A percentile compares a stretch with the other conserved stretches of the same genome.
Evolutionary conservation across 2,888 invertebrate genomes (phyloP).

Genomic region (Plemyria rubiginata): DNA sequence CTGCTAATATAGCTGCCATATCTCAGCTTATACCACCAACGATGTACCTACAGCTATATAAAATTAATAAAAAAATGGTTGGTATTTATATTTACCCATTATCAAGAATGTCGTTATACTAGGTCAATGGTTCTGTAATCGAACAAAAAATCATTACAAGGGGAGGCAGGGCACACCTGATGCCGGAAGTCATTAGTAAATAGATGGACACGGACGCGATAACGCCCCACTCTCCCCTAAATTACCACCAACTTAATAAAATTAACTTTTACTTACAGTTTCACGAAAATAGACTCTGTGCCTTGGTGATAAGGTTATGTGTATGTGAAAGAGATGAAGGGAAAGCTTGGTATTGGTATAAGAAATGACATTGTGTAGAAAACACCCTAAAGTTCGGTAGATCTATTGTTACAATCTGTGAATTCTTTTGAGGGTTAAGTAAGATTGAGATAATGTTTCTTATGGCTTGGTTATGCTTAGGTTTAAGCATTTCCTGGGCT

Average conservation of each 20-base stretch:
- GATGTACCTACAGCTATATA: not conserved
- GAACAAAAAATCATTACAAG: slow-evolving; percentile 62
- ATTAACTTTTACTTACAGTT: not conserved
- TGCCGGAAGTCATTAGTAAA: slow-evolving; percentile 85
- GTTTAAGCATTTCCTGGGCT: slow-evolving; percentile 37
- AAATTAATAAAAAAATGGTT: not conserved
- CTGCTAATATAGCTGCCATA: no score
- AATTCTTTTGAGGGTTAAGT: slow-evolving; percentile 61
- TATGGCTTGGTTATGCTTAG: slow-evolving; percentile 41
- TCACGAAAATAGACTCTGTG: slow-evolving; percentile 30
- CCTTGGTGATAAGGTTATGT: slow-evolving; percentile 25
- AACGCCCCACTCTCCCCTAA: slow-evolving; percentile 76
- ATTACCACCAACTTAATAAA: slow-evolving; percentile 49
- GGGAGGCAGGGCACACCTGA: slow-evolving; percentile 74
- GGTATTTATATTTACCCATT: slow-evolving; percentile 24
- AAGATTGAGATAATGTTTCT: slow-evolving; percentile 53
- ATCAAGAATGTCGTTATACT: slow-evolving; percentile 38
- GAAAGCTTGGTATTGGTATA: slow-evolving; percentile 56
- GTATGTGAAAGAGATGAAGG: slow-evolving; percentile 36
- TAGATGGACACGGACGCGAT: slow-evolving; percentile 79
- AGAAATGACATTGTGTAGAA: slow-evolving; percentile 73
- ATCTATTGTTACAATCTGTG: slow-evolving; percentile 75
- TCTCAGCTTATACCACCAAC: no score
- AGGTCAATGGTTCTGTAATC: slow-evolving; percentile 37
- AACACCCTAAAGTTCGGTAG: slow-evolving; percentile 68